Conservation (phyloP, 1,140 invertebrate species). For the Gryllus bimaculatus region DNA sequence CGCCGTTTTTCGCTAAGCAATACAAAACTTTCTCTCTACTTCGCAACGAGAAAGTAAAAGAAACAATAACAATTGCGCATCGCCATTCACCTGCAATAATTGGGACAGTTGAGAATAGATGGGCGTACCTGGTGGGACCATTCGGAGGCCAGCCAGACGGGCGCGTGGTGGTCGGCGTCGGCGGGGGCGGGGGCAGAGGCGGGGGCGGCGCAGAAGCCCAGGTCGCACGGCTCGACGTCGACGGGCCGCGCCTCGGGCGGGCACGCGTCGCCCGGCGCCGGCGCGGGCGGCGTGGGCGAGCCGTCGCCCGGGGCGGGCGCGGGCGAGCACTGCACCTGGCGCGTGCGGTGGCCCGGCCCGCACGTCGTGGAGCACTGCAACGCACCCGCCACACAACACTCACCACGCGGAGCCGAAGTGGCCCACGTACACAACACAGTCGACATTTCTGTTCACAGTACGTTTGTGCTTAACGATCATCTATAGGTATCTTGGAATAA, state of each 20-base stretch:
- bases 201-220: constrained; percentile 33
- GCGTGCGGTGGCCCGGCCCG: constrained; percentile 39
- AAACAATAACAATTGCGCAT: too few species aligned
- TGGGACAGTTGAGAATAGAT: neutral
- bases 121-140: constrained; percentile 32
- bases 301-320: constrained; percentile 46
- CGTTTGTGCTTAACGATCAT: too few species aligned
- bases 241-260: constrained; percentile 31
- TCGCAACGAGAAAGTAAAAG: too few species aligned
- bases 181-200: too few species aligned
- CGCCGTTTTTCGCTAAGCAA: too few species aligned
- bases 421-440: too few species aligned
- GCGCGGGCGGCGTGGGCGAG: constrained; percentile 43
- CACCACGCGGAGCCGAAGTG: too few species aligned
- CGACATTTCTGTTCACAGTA: too few species aligned
- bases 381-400: neutral
- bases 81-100: too few species aligned
- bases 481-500: too few species aligned
- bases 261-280: constrained; percentile 34
- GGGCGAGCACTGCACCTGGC: constrained; percentile 42
- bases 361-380: constrained; percentile 40
- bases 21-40: too few species aligned
- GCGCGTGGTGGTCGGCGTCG: constrained; percentile 11
- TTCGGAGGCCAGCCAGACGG: constrained; percentile 37
- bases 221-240: constrained; percentile 43